Percentiles rank a stretch among this genome's conserved stretches.
phyloP scores from a whole-genome alignment of 2,113 vertebrate genomes.

The Anolis carolinensis region DNA sequence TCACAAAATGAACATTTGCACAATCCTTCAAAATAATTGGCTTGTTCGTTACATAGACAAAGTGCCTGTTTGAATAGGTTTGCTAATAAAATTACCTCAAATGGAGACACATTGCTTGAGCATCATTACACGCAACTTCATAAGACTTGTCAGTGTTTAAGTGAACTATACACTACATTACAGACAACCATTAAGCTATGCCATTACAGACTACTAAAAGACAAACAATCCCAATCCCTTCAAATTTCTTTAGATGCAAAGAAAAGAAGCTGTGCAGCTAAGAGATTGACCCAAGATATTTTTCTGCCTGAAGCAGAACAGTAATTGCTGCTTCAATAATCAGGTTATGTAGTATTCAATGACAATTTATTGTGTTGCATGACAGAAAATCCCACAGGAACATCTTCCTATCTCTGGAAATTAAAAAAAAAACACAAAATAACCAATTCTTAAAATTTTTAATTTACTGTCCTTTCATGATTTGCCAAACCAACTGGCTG shows the following conservation, averaged over 20 bases:
- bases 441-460: neutral
- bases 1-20: slow-evolving; percentile 61
- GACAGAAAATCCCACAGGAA: too few relatives aligned
- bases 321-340: too few relatives aligned
- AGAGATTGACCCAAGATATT: neutral
- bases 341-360: too few relatives aligned
- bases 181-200: slow-evolving; percentile 55
- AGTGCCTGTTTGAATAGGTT: slow-evolving; percentile 45
- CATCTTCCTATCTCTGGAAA: neutral
- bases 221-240: slow-evolving; percentile 11
- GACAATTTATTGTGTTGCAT: too few relatives aligned
- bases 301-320: too few relatives aligned
- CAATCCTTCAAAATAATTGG: slow-evolving; percentile 70
- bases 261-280: slow-evolving; percentile 40
- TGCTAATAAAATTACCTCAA: slow-evolving; percentile 36
- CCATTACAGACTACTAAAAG: slow-evolving; percentile 39
- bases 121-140: slow-evolving; percentile 39
- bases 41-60: slow-evolving; percentile 56
- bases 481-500: neutral
- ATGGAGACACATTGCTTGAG: slow-evolving; percentile 33
- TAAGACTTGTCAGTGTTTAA: slow-evolving; percentile 53
- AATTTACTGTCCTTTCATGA: neutral
- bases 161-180: slow-evolving; percentile 51
- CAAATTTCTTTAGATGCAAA: slow-evolving; percentile 49
- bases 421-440: neutral